Conservation (phyloP, 2,113 vertebrate species). For the Kryptolebias marmoratus region DNA sequence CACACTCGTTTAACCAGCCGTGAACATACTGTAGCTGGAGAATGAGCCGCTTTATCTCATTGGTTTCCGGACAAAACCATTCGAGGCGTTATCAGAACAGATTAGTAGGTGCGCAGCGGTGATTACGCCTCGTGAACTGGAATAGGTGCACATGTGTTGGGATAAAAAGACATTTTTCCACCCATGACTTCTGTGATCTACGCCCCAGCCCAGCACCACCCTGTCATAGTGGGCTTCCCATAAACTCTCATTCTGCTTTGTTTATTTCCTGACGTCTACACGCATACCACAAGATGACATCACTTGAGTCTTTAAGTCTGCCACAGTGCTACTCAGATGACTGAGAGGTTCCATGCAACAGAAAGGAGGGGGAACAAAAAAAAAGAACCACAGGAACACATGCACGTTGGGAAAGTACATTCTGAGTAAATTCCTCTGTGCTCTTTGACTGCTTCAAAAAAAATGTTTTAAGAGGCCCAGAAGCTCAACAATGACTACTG, state of each 20-base stretch:
- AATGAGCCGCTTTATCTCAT: not conserved
- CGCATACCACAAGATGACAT: slow-evolving; percentile 22
- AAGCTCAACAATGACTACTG: not conserved
- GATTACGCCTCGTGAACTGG: slow-evolving; percentile 9
- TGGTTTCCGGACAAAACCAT: not conserved
- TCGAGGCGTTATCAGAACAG: not conserved
- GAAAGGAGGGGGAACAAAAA: not conserved
- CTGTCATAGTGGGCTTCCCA: slow-evolving; percentile 11
- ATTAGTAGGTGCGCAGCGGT: slow-evolving; percentile 3
- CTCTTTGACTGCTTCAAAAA: not conserved
- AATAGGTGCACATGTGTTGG: slow-evolving; percentile 24
- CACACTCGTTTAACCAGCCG: slow-evolving; percentile 11
- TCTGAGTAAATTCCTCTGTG: not conserved
- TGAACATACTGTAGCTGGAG: not conserved
- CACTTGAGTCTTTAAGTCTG: slow-evolving; percentile 25
- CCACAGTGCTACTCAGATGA: slow-evolving; percentile 22
- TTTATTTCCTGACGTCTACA: slow-evolving; percentile 25
- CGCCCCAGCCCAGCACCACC: not conserved
- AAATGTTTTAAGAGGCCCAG: not conserved
- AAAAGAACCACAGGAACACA: not conserved
- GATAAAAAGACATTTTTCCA: slow-evolving; percentile 17
- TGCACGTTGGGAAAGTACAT: slow-evolving; percentile 13
- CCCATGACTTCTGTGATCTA: slow-evolving; percentile 20
- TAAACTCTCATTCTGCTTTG: slow-evolving; percentile 17
- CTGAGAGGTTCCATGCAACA: not conserved